phyloP scores from a whole-genome alignment of 1,140 invertebrate genomes.

The Tribolium castaneum region DNA sequence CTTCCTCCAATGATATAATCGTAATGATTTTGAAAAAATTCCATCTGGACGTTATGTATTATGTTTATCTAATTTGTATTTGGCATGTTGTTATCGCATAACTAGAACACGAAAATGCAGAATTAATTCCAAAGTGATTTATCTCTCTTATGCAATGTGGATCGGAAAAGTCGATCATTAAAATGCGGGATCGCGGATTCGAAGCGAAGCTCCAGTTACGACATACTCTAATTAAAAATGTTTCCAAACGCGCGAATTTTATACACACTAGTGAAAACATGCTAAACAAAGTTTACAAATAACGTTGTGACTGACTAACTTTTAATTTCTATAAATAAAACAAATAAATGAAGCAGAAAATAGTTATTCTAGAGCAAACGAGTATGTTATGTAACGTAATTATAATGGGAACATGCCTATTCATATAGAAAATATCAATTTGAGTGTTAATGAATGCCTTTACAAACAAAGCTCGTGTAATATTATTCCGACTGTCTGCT shows the following conservation, averaged over 20 bases:
- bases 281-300: background rate
- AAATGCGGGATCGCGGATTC: background rate
- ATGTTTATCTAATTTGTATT: constrained; percentile 15
- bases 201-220: background rate
- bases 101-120: constrained; percentile 4
- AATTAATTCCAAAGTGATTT: background rate
- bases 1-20: constrained; percentile 16
- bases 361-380: background rate
- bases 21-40: constrained; percentile 9
- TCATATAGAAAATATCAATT: background rate
- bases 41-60: background rate
- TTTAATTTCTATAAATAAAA: background rate
- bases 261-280: background rate
- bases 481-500: background rate
- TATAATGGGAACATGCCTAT: background rate
- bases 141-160: background rate
- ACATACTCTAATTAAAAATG: background rate
- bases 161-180: constrained; percentile 3
- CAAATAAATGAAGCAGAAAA: background rate
- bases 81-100: constrained; percentile 5
- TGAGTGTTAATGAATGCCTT: background rate
- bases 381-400: background rate
- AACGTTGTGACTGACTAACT: background rate
- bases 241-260: background rate
- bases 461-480: background rate